Evolutionary conservation across 1,140 invertebrate species (phyloP).

Genomic region (Atopsyche davidsoni): DNA sequence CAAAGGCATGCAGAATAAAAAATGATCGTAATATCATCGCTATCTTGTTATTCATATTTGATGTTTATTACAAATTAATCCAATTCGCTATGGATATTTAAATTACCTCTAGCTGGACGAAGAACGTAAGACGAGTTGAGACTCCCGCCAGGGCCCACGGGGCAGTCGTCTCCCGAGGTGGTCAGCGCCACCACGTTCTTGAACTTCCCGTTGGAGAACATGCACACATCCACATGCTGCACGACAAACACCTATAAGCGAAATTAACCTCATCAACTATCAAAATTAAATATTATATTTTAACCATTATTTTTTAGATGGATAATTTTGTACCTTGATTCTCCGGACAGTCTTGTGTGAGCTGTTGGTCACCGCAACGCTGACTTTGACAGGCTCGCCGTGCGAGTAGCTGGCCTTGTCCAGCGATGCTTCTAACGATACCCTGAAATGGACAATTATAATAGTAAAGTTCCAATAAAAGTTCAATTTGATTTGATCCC

Average conservation of each 20-base stretch:
- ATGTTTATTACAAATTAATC: too few relatives aligned
- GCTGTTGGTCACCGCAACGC: constrained; percentile 85
- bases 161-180: constrained; percentile 63
- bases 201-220: constrained; percentile 98
- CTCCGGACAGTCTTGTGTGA: constrained; percentile 92
- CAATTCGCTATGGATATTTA: background rate
- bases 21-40: too few relatives aligned
- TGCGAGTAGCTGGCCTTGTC: constrained; percentile 92
- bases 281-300: constrained; percentile 6
- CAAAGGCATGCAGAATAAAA: too few relatives aligned
- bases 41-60: too few relatives aligned
- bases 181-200: constrained; percentile 93
- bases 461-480: background rate
- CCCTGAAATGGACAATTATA: constrained; percentile 36
- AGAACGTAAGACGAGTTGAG: constrained; percentile 60
- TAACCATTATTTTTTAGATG: background rate
- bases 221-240: constrained; percentile 97
- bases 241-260: constrained; percentile 76
- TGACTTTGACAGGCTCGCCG: constrained; percentile 84
- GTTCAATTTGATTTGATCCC: background rate
- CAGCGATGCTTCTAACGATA: constrained; percentile 79
- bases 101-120: constrained; percentile 59
- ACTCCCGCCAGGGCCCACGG: constrained; percentile 56
- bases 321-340: constrained; percentile 55
- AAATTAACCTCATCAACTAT: background rate